Conservation (phyloP, 2,888 invertebrate species). For the Tenthredo distinguenda region DNA sequence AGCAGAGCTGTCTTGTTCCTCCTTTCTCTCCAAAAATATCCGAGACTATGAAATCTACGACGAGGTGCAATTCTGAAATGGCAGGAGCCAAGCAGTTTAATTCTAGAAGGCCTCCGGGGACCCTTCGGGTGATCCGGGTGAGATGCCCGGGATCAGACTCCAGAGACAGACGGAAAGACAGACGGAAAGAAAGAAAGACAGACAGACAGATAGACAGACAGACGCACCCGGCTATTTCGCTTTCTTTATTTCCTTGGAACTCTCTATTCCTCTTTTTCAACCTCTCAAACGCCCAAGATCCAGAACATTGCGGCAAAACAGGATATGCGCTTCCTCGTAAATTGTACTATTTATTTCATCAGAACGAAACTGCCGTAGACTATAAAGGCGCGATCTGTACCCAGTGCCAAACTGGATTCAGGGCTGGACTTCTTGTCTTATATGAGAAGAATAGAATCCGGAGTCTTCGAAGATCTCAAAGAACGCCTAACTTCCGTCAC, state of each 20-base stretch:
- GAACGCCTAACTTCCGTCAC: background rate
- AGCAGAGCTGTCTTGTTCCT: background rate
- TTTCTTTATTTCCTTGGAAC: slow-evolving; percentile 56
- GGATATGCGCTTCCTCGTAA: slow-evolving; percentile 41
- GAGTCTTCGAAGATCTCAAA: background rate
- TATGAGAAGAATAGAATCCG: background rate
- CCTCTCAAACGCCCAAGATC: slow-evolving; percentile 21
- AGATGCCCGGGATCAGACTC: slow-evolving; percentile 42
- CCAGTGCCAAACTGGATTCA: slow-evolving; percentile 58
- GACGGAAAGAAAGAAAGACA: slow-evolving; percentile 45
- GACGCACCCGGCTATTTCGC: slow-evolving; percentile 55
- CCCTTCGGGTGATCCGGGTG: slow-evolving; percentile 57
- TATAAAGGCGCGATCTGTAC: slow-evolving; percentile 22
- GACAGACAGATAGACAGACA: slow-evolving; percentile 33
- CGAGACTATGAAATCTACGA: slow-evolving; percentile 43
- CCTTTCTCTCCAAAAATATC: slow-evolving; percentile 30
- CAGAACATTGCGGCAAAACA: slow-evolving; percentile 22
- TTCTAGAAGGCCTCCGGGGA: slow-evolving; percentile 60
- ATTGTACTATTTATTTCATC: slow-evolving; percentile 48
- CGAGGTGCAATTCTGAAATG: slow-evolving; percentile 50
- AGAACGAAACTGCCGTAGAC: slow-evolving; percentile 46
- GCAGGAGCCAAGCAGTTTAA: slow-evolving; percentile 59
- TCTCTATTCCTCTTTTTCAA: slow-evolving; percentile 32
- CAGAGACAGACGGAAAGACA: slow-evolving; percentile 55
- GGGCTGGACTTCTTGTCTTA: slow-evolving; percentile 57